These are phyloP conservation scores for Eupithecia abbreviata DNA, from an alignment of 2,888 invertebrate genomes.

Conservation along the genomic window DNA sequence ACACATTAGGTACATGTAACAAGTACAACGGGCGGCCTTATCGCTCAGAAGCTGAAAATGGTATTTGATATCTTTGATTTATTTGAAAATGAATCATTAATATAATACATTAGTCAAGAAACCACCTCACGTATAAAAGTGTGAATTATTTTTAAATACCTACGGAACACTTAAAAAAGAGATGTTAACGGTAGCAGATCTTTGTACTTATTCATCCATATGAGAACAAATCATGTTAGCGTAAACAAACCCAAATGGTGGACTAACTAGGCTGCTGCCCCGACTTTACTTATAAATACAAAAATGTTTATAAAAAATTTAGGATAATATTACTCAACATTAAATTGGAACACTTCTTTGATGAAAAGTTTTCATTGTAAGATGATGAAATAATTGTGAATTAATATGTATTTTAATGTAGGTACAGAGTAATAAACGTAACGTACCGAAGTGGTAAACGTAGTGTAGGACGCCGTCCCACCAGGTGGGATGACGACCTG, in stretches of 20 bases:
- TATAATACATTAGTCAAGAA: background rate
- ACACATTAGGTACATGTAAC: no score
- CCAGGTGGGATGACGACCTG: no score
- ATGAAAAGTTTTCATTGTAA: no score
- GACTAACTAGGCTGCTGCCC: conserved; percentile 17
- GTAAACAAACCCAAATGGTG: conserved; percentile 50
- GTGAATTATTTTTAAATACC: background rate
- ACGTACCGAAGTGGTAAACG: no score
- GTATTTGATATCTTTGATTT: background rate
- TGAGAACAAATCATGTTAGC: conserved; percentile 55
- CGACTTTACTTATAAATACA: conserved; percentile 4
- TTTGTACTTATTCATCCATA: conserved; percentile 46
- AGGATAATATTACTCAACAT: no score
- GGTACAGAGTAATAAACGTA: background rate
- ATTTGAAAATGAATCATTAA: background rate
- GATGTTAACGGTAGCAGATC: conserved; percentile 30
- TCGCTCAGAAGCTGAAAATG: no score
- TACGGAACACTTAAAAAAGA: background rate
- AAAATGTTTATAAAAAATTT: no score
- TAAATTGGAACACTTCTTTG: no score
- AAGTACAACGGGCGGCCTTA: no score
- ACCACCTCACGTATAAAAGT: background rate
- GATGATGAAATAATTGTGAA: no score
- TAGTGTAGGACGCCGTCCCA: no score
- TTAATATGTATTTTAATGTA: no score